These are phyloP conservation scores for Epinotia ramella DNA, from an alignment of 2,888 invertebrate species.

Conservation along the genomic window DNA sequence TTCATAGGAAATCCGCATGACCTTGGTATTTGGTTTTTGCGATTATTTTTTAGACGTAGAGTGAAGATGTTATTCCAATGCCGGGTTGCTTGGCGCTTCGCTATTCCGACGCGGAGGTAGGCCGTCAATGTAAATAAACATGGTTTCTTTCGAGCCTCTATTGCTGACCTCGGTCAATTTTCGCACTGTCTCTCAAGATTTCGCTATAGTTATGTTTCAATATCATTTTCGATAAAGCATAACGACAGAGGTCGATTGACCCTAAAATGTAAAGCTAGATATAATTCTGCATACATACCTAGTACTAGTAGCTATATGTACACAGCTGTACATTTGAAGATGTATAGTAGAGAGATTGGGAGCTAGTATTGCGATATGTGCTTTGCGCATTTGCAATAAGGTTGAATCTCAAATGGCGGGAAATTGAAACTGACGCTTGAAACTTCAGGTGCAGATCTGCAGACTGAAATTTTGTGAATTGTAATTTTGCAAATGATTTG, in stretches of 20 bases:
- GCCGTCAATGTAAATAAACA: conserved; percentile 83
- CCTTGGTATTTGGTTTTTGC: conserved; percentile 84
- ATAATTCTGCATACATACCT: conserved; percentile 57
- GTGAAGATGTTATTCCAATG: conserved; percentile 75
- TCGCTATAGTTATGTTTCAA: conserved; percentile 22
- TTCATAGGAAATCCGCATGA: conserved; percentile 85
- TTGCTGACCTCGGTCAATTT: conserved; percentile 66
- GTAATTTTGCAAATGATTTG: conserved; percentile 34
- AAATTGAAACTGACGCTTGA: conserved; percentile 61
- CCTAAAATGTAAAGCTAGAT: conserved; percentile 37
- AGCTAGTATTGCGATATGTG: conserved; percentile 59
- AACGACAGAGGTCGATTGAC: conserved; percentile 36
- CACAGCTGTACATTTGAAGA: conserved; percentile 63
- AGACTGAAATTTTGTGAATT: conserved; percentile 27
- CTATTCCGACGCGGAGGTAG: conserved; percentile 69
- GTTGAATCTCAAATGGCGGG: conserved; percentile 59
- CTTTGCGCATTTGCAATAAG: conserved; percentile 60
- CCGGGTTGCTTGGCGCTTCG: conserved; percentile 70
- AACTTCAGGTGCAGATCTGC: conserved; percentile 58
- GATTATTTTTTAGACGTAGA: conserved; percentile 78
- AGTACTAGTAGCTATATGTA: conserved; percentile 61
- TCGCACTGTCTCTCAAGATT: conserved; percentile 12
- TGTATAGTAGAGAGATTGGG: conserved; percentile 33
- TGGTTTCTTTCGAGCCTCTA: conserved; percentile 72
- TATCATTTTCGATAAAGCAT: conserved; percentile 15